A percentile compares a stretch with the other conserved stretches of the same genome.
Conservation (phyloP, 2,113 vertebrate genomes). For the Otocyon megalotis region DNA sequence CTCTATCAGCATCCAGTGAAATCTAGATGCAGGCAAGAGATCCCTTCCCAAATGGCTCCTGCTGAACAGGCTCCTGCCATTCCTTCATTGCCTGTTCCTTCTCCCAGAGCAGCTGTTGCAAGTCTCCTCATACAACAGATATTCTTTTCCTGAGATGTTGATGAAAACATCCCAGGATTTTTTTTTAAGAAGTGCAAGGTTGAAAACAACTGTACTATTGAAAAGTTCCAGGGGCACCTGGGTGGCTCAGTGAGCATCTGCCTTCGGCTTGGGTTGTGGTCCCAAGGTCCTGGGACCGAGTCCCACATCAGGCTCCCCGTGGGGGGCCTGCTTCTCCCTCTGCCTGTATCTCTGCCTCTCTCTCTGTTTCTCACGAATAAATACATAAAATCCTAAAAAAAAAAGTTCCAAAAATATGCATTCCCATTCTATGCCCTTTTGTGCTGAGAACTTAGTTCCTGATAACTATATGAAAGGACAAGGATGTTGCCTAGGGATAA, state of each 20-base stretch:
- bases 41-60: background rate
- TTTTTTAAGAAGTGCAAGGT: background rate
- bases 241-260: no score
- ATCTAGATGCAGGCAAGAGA: background rate
- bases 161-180: background rate
- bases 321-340: no score
- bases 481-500: background rate
- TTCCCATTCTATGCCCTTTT: background rate
- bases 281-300: no score
- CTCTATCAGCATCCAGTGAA: background rate
- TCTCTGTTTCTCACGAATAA: no score
- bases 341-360: no score
- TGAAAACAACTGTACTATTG: background rate
- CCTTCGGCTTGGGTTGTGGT: no score
- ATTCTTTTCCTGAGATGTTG: background rate
- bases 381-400: no score
- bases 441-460: background rate
- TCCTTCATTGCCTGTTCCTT: background rate
- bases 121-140: background rate
- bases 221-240: background rate
- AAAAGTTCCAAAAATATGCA: background rate
- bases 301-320: no score
- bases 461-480: background rate
- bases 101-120: background rate
- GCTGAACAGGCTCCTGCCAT: background rate